These are phyloP conservation scores for Delphinus delphis DNA, from an alignment of 2,113 vertebrate genomes.

Conservation along the genomic window DNA sequence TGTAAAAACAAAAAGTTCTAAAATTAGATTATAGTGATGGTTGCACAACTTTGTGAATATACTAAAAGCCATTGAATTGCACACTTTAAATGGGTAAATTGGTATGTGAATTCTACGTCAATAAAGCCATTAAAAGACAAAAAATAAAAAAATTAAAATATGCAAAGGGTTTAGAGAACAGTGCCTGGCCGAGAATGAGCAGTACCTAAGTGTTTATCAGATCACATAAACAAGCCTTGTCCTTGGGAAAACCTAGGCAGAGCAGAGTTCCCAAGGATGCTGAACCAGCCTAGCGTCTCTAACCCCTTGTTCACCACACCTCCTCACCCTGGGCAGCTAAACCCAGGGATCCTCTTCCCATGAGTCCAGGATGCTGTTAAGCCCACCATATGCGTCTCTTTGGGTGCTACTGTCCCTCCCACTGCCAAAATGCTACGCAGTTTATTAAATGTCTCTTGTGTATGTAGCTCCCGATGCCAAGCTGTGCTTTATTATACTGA, in stretches of 20 bases:
- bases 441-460: constrained; percentile 75
- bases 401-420: constrained; percentile 66
- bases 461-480: constrained; percentile 68
- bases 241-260: not conserved
- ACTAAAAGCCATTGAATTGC: too few species aligned
- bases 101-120: too few species aligned
- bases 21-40: too few species aligned
- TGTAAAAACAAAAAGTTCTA: too few species aligned
- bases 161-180: constrained; percentile 18
- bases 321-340: not conserved
- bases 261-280: not conserved
- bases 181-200: not conserved
- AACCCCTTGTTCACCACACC: constrained; percentile 15
- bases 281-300: constrained; percentile 2
- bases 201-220: not conserved
- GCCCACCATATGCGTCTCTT: constrained; percentile 62
- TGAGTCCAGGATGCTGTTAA: constrained; percentile 64
- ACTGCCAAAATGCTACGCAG: constrained; percentile 66
- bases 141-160: not conserved
- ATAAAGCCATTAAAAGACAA: too few species aligned
- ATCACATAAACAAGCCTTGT: not conserved
- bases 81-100: too few species aligned
- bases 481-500: constrained; percentile 66
- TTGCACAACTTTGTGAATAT: too few species aligned
- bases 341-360: constrained; percentile 57